Evolutionary conservation across 2,113 vertebrate species (phyloP).

Genomic region (Daphoenositta chrysoptera): DNA sequence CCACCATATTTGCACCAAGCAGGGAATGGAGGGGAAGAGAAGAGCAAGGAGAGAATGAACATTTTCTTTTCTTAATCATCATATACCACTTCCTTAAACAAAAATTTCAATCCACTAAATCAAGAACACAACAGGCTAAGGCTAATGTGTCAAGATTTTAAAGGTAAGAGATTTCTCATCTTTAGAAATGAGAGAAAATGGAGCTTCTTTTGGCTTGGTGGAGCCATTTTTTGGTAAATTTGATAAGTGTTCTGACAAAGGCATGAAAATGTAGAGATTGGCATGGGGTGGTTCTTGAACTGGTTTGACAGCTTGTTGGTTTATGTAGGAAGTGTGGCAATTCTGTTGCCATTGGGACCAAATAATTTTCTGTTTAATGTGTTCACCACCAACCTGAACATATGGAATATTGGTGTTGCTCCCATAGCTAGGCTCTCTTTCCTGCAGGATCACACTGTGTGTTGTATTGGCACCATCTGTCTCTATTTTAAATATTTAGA

Average conservation of each 20-base stretch:
- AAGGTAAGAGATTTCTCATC: background rate
- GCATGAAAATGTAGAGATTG: background rate
- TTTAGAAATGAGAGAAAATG: background rate
- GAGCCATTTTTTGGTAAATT: background rate
- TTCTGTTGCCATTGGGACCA: background rate
- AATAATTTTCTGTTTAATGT: background rate
- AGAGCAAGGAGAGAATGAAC: background rate
- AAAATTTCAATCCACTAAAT: background rate
- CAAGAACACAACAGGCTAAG: background rate
- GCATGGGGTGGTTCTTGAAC: background rate
- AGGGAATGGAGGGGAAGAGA: background rate
- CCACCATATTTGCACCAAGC: background rate
- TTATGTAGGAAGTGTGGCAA: background rate
- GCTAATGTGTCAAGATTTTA: background rate
- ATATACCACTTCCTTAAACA: background rate
- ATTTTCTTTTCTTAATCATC: background rate
- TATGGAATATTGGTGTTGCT: conserved; percentile 8
- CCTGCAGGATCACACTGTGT: background rate
- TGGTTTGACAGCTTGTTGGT: background rate
- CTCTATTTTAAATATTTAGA: conserved; percentile 59
- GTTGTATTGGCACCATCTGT: conserved; percentile 17
- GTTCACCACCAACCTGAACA: background rate
- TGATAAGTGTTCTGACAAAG: background rate
- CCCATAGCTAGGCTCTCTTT: background rate
- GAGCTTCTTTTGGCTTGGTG: background rate